phyloP scores from a whole-genome alignment of 1,140 invertebrate genomes.

The Protaetia brevitarsis region DNA sequence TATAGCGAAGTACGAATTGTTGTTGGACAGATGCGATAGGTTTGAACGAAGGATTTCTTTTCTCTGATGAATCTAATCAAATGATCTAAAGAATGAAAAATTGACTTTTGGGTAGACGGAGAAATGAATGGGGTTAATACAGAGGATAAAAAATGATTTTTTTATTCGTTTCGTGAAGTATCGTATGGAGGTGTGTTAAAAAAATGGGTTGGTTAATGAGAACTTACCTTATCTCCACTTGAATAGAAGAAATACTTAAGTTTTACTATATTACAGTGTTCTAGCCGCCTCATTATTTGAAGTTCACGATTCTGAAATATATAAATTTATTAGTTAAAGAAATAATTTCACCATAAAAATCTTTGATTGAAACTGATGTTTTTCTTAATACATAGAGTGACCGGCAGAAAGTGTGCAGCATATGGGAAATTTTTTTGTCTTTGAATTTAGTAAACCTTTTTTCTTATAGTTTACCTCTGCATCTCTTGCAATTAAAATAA shows the following conservation, averaged over 20 bases:
- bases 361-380: too few species aligned
- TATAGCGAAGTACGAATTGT: not conserved
- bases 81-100: not conserved
- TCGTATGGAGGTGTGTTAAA: not conserved
- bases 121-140: not conserved
- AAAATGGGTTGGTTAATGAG: slow-evolving; percentile 22
- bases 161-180: not conserved
- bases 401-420: too few species aligned
- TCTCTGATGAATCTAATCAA: too few species aligned
- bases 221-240: slow-evolving; percentile 93
- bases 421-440: too few species aligned
- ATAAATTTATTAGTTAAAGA: slow-evolving; percentile 24
- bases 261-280: slow-evolving; percentile 99
- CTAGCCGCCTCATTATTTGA: slow-evolving; percentile 98
- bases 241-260: slow-evolving; percentile 99
- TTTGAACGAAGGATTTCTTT: too few species aligned
- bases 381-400: too few species aligned
- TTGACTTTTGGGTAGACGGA: not conserved
- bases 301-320: slow-evolving; percentile 98
- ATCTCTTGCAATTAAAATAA: too few species aligned
- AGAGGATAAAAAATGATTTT: too few species aligned
- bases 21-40: not conserved
- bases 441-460: too few species aligned
- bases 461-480: too few species aligned
- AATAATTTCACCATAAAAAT: not conserved